phyloP scores from a whole-genome alignment of 2,113 vertebrate genomes.

The Carassius gibelio region DNA sequence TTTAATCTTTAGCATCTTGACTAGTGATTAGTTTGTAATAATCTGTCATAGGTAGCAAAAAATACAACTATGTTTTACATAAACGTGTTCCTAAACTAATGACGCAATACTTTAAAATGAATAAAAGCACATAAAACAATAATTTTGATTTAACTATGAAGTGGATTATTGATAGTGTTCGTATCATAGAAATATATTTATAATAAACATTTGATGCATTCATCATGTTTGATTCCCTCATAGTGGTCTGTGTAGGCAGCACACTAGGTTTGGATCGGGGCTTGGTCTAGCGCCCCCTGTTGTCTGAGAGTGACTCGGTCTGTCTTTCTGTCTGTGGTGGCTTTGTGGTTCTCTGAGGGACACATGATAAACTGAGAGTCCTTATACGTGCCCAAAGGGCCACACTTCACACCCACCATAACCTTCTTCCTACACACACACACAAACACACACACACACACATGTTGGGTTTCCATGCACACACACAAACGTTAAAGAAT shows the following conservation, averaged over 20 bases:
- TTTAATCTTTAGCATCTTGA: no score
- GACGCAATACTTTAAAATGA: not conserved
- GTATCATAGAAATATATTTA: not conserved
- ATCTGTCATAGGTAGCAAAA: no score
- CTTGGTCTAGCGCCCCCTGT: not conserved
- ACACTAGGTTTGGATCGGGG: not conserved
- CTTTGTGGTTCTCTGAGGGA: slow-evolving; percentile 43
- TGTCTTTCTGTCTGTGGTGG: slow-evolving; percentile 26
- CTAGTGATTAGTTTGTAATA: no score
- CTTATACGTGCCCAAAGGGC: slow-evolving; percentile 7
- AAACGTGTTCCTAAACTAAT: not conserved
- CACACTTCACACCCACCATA: slow-evolving; percentile 48
- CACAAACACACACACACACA: no score
- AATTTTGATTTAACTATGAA: not conserved
- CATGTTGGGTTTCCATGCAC: no score
- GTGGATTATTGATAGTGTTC: not conserved
- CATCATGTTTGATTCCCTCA: not conserved
- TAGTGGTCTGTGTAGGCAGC: not conserved
- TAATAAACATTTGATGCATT: not conserved
- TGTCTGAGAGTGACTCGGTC: not conserved
- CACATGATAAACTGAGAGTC: slow-evolving; percentile 51
- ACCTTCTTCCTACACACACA: not conserved
- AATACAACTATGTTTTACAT: not conserved
- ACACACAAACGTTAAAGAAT: not conserved
- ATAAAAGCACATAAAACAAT: not conserved